Conservation (phyloP, 2,113 vertebrate species). For the Barbus barbus region DNA sequence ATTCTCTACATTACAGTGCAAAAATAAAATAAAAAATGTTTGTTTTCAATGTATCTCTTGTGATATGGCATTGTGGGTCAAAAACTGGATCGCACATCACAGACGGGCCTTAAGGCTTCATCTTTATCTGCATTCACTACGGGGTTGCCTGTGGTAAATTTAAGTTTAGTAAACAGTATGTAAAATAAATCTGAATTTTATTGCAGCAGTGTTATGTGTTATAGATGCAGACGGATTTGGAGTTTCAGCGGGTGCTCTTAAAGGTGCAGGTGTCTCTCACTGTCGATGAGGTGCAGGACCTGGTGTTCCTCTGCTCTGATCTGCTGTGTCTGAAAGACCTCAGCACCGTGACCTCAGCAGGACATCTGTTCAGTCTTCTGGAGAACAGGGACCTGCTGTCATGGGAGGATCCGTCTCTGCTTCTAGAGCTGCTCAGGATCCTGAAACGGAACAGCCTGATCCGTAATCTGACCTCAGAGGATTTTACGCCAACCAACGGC, state of each 20-base stretch:
- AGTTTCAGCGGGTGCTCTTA: slow-evolving; percentile 65
- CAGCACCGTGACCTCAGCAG: slow-evolving; percentile 43
- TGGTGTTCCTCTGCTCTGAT: slow-evolving; percentile 72
- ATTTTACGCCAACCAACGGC: neutral
- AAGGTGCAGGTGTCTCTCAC: slow-evolving; percentile 47
- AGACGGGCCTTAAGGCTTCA: too few species aligned
- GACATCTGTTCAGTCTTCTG: slow-evolving; percentile 65
- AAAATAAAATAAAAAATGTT: neutral
- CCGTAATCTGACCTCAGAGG: slow-evolving; percentile 7
- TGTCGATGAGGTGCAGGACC: slow-evolving; percentile 54
- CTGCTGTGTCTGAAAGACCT: slow-evolving; percentile 51
- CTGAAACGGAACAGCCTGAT: slow-evolving; percentile 53
- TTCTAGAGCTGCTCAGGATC: slow-evolving; percentile 67
- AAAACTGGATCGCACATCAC: neutral
- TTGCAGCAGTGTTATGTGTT: neutral
- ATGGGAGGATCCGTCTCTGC: slow-evolving; percentile 53
- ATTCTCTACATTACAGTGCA: neutral
- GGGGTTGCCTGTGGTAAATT: neutral
- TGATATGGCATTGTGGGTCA: neutral
- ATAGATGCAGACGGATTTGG: slow-evolving; percentile 53
- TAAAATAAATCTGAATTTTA: neutral
- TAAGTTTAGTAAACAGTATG: neutral
- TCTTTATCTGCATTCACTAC: neutral
- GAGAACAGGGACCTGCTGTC: slow-evolving; percentile 56
- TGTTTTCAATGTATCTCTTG: neutral